Percentiles rank a stretch among this genome's conserved stretches.
Evolutionary conservation across 1,140 invertebrate genomes (phyloP).

Genomic region (Trachymyrmex septentrionalis): DNA sequence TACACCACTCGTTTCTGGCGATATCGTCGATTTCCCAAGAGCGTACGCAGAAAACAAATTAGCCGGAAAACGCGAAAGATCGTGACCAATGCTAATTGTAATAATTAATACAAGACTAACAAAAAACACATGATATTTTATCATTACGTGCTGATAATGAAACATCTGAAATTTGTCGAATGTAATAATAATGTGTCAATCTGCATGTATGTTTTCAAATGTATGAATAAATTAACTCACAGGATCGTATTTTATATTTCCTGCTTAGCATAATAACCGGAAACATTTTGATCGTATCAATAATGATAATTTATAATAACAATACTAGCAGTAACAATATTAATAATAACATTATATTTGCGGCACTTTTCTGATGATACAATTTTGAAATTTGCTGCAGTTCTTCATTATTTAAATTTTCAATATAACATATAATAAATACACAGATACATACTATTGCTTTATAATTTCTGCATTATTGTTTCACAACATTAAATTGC

Average conservation of each 20-base stretch:
- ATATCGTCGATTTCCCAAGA: conserved; percentile 51
- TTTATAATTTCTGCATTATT: conserved; percentile 21
- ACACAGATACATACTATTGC: not conserved
- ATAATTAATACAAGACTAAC: conserved; percentile 41
- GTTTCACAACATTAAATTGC: conserved; percentile 16
- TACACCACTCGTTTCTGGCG: conserved; percentile 27
- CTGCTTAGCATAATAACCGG: not conserved
- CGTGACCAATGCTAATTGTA: conserved; percentile 11
- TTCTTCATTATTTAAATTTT: conserved; percentile 7
- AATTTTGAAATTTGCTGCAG: conserved; percentile 11
- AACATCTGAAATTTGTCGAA: conserved; percentile 22
- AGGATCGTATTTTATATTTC: not conserved
- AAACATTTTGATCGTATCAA: not conserved
- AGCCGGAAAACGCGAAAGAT: conserved; percentile 22
- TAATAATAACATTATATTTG: conserved; percentile 2
- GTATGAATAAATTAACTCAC: conserved; percentile 23
- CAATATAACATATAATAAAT: conserved; percentile 5
- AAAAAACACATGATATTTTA: conserved; percentile 21
- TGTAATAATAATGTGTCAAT: conserved; percentile 24
- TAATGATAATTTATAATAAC: conserved; percentile 1
- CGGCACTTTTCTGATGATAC: not conserved
- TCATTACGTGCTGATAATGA: conserved; percentile 10
- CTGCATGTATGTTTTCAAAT: not conserved
- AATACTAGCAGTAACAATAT: conserved; percentile 1
- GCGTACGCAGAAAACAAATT: conserved; percentile 50